Evolutionary conservation across 2,888 invertebrate genomes (phyloP).

Genomic region (Xestia sexstrigata): DNA sequence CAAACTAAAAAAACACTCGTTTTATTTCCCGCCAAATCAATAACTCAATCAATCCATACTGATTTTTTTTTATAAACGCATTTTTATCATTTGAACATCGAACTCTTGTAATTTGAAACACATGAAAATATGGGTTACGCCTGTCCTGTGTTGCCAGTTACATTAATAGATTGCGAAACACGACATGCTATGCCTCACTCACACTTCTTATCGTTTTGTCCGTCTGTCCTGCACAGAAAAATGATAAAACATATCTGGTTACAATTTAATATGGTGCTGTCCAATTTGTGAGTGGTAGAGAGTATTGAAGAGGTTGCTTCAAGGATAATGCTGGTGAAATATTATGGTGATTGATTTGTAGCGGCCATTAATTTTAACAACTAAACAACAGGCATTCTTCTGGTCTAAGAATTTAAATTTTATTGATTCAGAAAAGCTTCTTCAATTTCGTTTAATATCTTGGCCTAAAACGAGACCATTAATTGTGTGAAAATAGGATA

Average conservation of each 20-base stretch:
- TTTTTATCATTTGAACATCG: constrained; percentile 16
- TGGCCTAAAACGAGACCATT: no score
- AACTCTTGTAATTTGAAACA: constrained; percentile 43
- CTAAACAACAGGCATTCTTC: not conserved
- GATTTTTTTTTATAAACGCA: not conserved
- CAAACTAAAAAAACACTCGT: not conserved
- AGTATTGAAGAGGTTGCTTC: not conserved
- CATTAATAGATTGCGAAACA: constrained; percentile 77
- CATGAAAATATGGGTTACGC: constrained; percentile 33
- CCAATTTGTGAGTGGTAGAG: constrained; percentile 68
- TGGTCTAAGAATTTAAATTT: not conserved
- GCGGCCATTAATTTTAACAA: not conserved
- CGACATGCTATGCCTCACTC: constrained; percentile 72
- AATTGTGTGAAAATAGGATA: no score
- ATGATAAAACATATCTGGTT: constrained; percentile 87
- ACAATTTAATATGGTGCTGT: constrained; percentile 76
- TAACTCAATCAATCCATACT: not conserved
- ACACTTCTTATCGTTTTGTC: constrained; percentile 78
- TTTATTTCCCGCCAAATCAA: constrained; percentile 1
- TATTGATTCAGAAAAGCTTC: not conserved
- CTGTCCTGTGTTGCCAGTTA: constrained; percentile 45
- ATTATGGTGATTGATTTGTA: not conserved
- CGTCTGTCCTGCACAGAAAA: constrained; percentile 85
- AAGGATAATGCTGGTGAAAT: not conserved
- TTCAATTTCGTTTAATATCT: not conserved